These are phyloP conservation scores for Sphenopsis melanotis DNA, from an alignment of 2,797 vertebrate genomes.

Conservation along the genomic window DNA sequence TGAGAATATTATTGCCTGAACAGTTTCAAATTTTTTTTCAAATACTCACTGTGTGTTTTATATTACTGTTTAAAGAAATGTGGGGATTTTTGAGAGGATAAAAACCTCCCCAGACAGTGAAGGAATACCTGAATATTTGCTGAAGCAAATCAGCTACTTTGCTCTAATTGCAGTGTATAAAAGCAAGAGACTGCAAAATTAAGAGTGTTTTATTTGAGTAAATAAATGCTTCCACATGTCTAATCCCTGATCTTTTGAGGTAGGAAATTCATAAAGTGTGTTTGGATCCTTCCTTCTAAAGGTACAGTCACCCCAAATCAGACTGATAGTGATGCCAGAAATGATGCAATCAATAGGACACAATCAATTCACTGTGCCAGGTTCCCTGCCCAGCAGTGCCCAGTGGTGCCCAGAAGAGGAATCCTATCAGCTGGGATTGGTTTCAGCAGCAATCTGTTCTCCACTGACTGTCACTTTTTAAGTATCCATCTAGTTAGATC, in stretches of 20 bases:
- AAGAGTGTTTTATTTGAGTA: conserved; percentile 20
- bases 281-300: background rate
- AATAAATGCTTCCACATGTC: background rate
- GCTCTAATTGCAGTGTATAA: background rate
- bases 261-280: background rate
- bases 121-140: background rate
- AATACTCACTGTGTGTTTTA: background rate
- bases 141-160: background rate
- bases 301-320: background rate
- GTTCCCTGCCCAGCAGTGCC: background rate
- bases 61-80: background rate
- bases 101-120: background rate
- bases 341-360: background rate
- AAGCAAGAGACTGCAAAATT: conserved; percentile 13
- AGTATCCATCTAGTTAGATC: background rate
- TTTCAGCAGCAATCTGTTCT: background rate
- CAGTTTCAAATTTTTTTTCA: background rate
- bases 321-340: background rate
- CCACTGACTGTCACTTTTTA: background rate
- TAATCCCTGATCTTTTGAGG: background rate
- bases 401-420: background rate
- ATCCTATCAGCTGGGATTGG: background rate
- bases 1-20: conserved; percentile 16
- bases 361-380: background rate
- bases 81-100: background rate